A percentile compares a stretch with the other conserved stretches of the same genome.
These are phyloP conservation scores for Cydia pomonella DNA, from an alignment of 1,140 invertebrate genomes.

Conservation along the genomic window DNA sequence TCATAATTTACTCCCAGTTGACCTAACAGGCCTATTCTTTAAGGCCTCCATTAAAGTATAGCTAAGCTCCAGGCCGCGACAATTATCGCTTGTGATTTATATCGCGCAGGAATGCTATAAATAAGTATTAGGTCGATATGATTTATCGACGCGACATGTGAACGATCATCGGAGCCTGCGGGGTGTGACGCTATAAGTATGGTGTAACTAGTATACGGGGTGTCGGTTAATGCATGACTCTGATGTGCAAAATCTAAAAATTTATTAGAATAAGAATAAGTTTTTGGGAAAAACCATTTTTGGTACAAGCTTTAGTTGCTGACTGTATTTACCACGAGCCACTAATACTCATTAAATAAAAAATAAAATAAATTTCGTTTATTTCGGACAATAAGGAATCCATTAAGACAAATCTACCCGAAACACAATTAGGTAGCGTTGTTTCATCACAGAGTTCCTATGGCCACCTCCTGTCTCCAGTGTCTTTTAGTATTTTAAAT, in stretches of 20 bases:
- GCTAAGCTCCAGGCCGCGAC: conserved; percentile 17
- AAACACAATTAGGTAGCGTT: no score
- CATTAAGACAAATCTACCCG: no score
- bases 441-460: no score
- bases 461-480: no score
- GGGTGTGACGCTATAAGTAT: neutral
- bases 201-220: conserved; percentile 1
- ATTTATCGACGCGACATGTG: conserved; percentile 29
- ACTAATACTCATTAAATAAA: no score
- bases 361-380: no score
- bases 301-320: no score
- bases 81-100: conserved; percentile 8
- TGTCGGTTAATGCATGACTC: neutral
- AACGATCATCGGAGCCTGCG: conserved; percentile 7
- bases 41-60: conserved; percentile 14
- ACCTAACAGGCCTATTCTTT: conserved; percentile 13
- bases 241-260: neutral
- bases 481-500: no score
- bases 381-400: no score
- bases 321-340: no score
- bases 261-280: no score
- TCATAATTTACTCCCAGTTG: neutral
- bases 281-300: no score
- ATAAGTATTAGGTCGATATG: conserved; percentile 17
- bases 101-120: conserved; percentile 9